These are phyloP conservation scores for Ptyas mucosa DNA, from an alignment of 2,113 vertebrate species.

Conservation along the genomic window DNA sequence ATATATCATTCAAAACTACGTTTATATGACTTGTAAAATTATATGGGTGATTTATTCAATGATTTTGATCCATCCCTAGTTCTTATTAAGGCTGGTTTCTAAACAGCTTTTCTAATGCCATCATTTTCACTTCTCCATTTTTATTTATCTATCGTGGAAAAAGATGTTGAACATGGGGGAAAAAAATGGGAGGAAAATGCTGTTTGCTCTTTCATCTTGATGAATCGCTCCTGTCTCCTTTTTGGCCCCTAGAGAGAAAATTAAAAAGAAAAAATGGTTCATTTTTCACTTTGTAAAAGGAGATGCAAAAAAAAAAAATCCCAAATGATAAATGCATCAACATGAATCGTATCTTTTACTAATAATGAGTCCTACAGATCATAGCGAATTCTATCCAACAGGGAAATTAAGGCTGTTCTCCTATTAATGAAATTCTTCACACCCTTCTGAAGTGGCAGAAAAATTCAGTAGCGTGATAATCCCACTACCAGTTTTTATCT, in stretches of 20 bases:
- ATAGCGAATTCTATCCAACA: conserved; percentile 13
- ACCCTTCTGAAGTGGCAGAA: neutral
- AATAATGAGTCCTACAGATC: neutral
- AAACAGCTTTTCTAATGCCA: neutral
- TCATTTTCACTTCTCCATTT: neutral
- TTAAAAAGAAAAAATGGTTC: neutral
- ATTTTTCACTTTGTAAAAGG: conserved; percentile 11
- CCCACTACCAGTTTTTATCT: neutral
- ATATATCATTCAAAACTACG: neutral
- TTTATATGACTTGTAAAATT: neutral
- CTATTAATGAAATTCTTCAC: neutral
- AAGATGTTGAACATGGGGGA: neutral
- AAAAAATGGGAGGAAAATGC: neutral
- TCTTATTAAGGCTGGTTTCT: conserved; percentile 1
- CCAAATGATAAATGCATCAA: conserved; percentile 17
- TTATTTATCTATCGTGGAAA: neutral
- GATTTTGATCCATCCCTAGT: neutral
- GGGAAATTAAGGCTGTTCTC: neutral
- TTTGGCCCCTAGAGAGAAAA: neutral
- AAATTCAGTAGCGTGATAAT: neutral
- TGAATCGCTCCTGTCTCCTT: neutral
- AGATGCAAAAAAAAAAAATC: neutral
- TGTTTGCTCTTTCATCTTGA: neutral
- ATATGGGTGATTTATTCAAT: neutral
- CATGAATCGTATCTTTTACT: neutral